Conservation (phyloP, 2,113 vertebrate species). For the Hymenochirus boettgeri region DNA sequence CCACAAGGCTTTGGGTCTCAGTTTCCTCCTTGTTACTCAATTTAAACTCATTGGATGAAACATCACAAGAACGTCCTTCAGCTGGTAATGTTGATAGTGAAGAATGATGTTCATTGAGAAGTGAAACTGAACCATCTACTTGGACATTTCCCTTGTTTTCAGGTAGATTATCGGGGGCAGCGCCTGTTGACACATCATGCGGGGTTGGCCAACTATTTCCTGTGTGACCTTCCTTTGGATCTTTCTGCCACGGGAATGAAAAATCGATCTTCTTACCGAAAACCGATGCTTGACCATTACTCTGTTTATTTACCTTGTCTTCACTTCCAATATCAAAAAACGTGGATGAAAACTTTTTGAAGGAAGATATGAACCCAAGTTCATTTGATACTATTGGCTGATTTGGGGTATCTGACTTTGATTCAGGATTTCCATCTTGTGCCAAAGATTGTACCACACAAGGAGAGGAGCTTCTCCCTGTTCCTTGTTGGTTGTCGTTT, state of each 20-base stretch:
- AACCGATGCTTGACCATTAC: constrained; percentile 55
- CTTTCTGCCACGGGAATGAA: constrained; percentile 74
- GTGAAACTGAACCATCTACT: constrained; percentile 41
- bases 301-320: constrained; percentile 58
- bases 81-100: not conserved
- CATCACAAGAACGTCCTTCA: not conserved
- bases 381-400: constrained; percentile 50
- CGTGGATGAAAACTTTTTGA: constrained; percentile 77
- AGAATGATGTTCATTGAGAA: not conserved
- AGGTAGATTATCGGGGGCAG: constrained; percentile 49
- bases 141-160: constrained; percentile 43
- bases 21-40: not conserved
- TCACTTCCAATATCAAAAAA: constrained; percentile 73
- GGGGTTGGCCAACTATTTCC: constrained; percentile 52
- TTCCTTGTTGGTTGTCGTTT: too few relatives aligned
- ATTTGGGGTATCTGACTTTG: constrained; percentile 25
- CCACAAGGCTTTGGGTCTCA: not conserved
- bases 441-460: not conserved
- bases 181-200: constrained; percentile 60
- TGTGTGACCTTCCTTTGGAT: constrained; percentile 54
- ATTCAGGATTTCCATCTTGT: not conserved
- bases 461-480: not conserved
- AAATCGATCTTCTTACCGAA: constrained; percentile 74
- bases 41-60: too few relatives aligned
- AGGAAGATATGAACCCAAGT: constrained; percentile 70